These are phyloP conservation scores for Thermophis baileyi DNA, from an alignment of 2,113 vertebrate genomes.

Conservation along the genomic window DNA sequence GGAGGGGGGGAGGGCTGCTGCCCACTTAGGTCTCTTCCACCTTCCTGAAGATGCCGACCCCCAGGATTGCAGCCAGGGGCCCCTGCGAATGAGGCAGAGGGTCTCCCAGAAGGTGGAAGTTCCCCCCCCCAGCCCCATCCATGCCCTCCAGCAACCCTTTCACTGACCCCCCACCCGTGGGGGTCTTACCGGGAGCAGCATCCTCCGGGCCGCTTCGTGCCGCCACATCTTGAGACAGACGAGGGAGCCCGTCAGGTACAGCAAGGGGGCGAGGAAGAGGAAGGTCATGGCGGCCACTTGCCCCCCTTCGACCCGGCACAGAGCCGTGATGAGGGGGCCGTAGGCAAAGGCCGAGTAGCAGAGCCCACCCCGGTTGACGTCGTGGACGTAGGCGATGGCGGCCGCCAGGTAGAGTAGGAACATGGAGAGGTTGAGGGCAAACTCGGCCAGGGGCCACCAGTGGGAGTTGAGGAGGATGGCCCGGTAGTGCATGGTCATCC, in stretches of 20 bases:
- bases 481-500: constrained; percentile 75
- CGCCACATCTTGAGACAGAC: constrained; percentile 72
- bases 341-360: constrained; percentile 69
- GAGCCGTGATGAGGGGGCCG: constrained; percentile 62
- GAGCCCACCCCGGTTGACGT: constrained; percentile 74
- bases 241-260: constrained; percentile 68
- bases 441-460: constrained; percentile 81
- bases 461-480: constrained; percentile 72
- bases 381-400: constrained; percentile 73
- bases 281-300: constrained; percentile 76
- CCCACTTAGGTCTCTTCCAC: background rate
- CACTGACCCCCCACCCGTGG: background rate
- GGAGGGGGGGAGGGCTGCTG: background rate
- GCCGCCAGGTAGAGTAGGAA: constrained; percentile 77
- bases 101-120: background rate
- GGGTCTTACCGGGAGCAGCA: constrained; percentile 31
- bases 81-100: background rate
- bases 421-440: constrained; percentile 66
- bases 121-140: background rate
- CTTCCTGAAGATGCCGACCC: background rate
- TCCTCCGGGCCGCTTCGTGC: constrained; percentile 50
- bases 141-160: background rate
- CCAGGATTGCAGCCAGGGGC: background rate
- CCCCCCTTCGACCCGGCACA: constrained; percentile 72
- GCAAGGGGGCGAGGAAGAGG: constrained; percentile 70